Evolutionary conservation across 1,140 invertebrate species (phyloP), one percentile per base, ranked within the genome.

Genomic region (Heliconius congener): DNA sequence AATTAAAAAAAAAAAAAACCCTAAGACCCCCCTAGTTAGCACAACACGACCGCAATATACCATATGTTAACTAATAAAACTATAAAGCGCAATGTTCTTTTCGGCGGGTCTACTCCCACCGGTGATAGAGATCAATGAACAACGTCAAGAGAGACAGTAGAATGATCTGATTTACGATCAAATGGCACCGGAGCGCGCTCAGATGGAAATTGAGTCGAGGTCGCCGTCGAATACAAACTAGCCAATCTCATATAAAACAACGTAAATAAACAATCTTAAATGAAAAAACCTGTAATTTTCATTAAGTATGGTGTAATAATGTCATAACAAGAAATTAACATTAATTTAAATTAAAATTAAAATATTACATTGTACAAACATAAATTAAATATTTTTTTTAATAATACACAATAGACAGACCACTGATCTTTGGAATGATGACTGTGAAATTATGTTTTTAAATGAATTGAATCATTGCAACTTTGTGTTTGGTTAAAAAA

Each of bases 161-260:
- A 83, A 79, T 76, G 77, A 72, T 72, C 66, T 39, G 77, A 82
- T 82, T 83, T 80, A 72, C 73, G 80, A 73, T 80, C 76, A 79
- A 79, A 72, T 80, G 78, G 72, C 80, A 80, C 74, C 55, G 76
- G 76, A 66, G 23, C 73, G 66, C 82, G 74, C 52, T 76, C 72
- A 52, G 52, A 80, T 78, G 80, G 78, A 83, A 83, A 82, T 82
- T 77, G 70, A 76, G 72, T 57, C 74, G 77, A 73, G 46, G 60
- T 77, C 75, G 66, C 19, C 55, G 23, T 78, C 52, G 37, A 66
- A 78, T 78, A 74, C 8, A 37, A 71, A 73, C 52, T 73, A 70
- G 39, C 39, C n/a, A 37, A 76, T 19, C 9, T 66, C 60, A 66
- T 66, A 66, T 66, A 30, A 66, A 30, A 30, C 27, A 66, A 30